phyloP scores from a whole-genome alignment of 1,140 invertebrate species.

The Dinoponera quadriceps region DNA sequence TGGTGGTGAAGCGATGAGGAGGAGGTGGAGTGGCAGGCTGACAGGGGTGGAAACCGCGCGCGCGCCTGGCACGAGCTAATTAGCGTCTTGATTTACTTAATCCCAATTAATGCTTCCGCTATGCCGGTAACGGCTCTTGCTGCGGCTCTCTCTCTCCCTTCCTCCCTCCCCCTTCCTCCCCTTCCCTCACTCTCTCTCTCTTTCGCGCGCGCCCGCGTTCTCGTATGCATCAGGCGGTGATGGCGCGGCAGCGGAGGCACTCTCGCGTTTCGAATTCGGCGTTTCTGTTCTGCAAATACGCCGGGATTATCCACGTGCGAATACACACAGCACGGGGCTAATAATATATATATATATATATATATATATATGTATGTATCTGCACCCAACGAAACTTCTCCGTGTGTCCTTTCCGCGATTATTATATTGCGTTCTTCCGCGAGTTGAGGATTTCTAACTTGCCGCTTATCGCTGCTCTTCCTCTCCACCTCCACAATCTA shows the following conservation, averaged over 20 bases:
- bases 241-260: not conserved
- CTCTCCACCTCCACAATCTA: too few species aligned
- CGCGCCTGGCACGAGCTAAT: conserved; percentile 77
- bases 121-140: conserved; percentile 71
- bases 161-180: conserved; percentile 7
- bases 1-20: not conserved
- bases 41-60: conserved; percentile 40
- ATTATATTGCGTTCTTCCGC: too few species aligned
- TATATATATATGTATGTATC: too few species aligned
- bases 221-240: conserved; percentile 66
- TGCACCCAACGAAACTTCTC: conserved; percentile 8
- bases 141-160: conserved; percentile 55
- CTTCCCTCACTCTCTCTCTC: conserved; percentile 1
- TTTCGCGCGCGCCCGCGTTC: conserved; percentile 25
- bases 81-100: conserved; percentile 87
- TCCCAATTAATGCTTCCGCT: conserved; percentile 85
- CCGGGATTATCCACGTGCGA: conserved; percentile 82
- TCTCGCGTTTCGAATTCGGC: conserved; percentile 70
- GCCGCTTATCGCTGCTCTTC: too few species aligned
- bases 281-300: conserved; percentile 81
- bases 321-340: conserved; percentile 73
- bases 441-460: too few species aligned
- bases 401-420: not conserved
- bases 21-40: conserved; percentile 29
- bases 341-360: too few species aligned